Evolutionary conservation across 2,113 vertebrate species (phyloP).

Genomic region (Campylorhamphus procurvoides): DNA sequence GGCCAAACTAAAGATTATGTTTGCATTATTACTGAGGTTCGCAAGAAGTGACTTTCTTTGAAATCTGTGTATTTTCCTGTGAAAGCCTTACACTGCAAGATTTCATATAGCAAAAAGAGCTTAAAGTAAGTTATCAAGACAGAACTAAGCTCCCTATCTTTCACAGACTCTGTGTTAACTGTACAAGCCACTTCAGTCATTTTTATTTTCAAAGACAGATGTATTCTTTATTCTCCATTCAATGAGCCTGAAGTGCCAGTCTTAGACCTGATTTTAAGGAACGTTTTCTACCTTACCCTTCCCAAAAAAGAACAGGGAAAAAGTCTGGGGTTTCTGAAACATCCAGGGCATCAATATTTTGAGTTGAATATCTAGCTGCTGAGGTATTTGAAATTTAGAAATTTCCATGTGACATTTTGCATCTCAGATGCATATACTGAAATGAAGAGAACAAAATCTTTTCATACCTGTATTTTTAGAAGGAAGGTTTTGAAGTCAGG

Average conservation of each 20-base stretch:
- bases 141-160: neutral
- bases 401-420: neutral
- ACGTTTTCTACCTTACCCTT: neutral
- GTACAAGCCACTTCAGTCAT: neutral
- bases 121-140: neutral
- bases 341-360: neutral
- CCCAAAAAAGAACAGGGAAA: neutral
- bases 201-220: neutral
- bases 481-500: neutral
- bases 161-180: neutral
- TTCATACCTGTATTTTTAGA: neutral
- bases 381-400: neutral
- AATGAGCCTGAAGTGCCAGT: neutral
- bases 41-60: neutral
- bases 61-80: neutral
- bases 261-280: neutral
- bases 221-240: neutral
- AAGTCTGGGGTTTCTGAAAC: neutral
- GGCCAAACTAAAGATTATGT: neutral
- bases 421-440: neutral
- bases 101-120: neutral
- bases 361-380: neutral
- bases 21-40: neutral
- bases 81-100: neutral
- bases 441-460: neutral